Evolutionary conservation across 2,888 invertebrate species (phyloP).

Genomic region (Hyposoter dolosus): DNA sequence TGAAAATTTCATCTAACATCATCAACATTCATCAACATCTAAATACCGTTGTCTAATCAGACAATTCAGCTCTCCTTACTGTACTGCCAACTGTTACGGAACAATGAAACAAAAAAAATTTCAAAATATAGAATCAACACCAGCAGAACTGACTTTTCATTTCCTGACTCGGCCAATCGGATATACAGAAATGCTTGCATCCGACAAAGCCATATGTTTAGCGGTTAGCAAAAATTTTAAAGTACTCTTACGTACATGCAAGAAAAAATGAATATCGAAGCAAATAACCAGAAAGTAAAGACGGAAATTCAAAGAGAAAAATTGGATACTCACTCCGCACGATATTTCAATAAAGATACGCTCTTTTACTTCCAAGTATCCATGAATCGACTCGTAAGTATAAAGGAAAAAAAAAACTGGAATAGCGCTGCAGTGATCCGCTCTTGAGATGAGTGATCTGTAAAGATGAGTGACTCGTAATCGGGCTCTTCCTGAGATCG

Average conservation of each 20-base stretch:
- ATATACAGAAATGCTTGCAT: conserved; percentile 2
- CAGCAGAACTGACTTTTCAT: neutral
- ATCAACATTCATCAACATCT: no score
- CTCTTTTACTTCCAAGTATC: neutral
- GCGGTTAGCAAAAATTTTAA: conserved; percentile 16
- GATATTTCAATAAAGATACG: neutral
- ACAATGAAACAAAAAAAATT: neutral
- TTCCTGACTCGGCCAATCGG: conserved; percentile 12
- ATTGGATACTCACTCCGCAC: neutral
- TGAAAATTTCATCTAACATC: no score
- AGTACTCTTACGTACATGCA: conserved; percentile 18
- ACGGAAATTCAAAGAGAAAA: neutral
- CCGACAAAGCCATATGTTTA: conserved; percentile 21
- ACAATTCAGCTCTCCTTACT: neutral
- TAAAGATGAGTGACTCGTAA: conserved; percentile 52
- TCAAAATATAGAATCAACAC: neutral
- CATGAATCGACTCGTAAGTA: neutral
- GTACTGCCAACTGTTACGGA: neutral
- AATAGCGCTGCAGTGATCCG: conserved; percentile 24
- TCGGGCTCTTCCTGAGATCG: conserved; percentile 55
- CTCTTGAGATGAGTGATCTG: conserved; percentile 15
- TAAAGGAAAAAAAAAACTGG: conserved; percentile 17
- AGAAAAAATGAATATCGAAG: neutral
- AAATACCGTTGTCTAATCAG: neutral
- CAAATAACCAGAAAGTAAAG: neutral